phyloP scores from a whole-genome alignment of 2,888 invertebrate species.

The Apocheima hispidaria region DNA sequence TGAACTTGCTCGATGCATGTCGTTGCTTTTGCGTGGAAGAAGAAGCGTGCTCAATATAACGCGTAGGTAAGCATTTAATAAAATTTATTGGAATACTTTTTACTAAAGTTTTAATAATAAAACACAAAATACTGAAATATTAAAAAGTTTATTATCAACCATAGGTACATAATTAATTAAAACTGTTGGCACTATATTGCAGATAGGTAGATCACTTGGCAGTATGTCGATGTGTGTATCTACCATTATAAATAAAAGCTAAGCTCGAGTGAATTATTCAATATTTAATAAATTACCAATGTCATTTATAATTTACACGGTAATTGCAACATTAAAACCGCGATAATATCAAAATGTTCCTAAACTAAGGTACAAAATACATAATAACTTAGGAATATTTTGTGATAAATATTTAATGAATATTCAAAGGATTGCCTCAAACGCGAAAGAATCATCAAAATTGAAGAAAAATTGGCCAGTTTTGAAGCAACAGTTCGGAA shows the following conservation, averaged over 20 bases:
- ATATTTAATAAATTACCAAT: constrained; percentile 35
- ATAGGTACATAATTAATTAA: constrained; percentile 72
- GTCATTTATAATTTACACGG: constrained; percentile 19
- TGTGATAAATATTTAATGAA: constrained; percentile 3
- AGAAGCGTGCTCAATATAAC: too few species aligned
- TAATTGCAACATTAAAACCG: constrained; percentile 32
- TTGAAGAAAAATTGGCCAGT: constrained; percentile 28
- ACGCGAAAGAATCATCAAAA: constrained; percentile 20
- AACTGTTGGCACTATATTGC: constrained; percentile 78
- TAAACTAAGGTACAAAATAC: constrained; percentile 38
- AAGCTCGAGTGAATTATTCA: constrained; percentile 54
- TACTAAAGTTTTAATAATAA: constrained; percentile 41
- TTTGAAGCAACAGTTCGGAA: constrained; percentile 22
- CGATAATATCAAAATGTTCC: constrained; percentile 37
- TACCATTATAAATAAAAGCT: constrained; percentile 43
- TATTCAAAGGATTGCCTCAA: constrained; percentile 23
- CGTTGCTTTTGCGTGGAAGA: too few species aligned
- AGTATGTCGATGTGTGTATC: constrained; percentile 48
- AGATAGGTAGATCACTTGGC: constrained; percentile 58
- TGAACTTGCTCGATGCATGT: too few species aligned
- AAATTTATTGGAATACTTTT: too few species aligned
- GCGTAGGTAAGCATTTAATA: too few species aligned
- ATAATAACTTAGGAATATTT: constrained; percentile 1
- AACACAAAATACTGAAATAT: constrained; percentile 64
- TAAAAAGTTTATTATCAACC: constrained; percentile 80